These are phyloP conservation scores for Gobius niger DNA, from an alignment of 2,113 vertebrate genomes.

Conservation along the genomic window DNA sequence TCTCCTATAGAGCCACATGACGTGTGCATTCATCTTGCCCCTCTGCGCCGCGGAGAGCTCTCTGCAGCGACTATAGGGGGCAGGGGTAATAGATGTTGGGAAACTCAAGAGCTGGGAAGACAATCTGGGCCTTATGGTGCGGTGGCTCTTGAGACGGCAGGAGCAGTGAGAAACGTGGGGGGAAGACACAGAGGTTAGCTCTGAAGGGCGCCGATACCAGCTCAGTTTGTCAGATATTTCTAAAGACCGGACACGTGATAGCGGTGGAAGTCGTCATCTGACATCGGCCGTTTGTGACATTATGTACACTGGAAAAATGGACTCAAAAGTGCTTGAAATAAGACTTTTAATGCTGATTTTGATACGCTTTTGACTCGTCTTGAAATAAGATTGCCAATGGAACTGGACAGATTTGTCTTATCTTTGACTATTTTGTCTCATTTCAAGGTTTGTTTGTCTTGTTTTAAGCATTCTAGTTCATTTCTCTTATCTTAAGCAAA, in stretches of 20 bases:
- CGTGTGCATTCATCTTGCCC: slow-evolving; percentile 51
- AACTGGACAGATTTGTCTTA: no score
- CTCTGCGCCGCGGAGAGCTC: slow-evolving; percentile 49
- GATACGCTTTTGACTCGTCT: no score
- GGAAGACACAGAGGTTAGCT: slow-evolving; percentile 20
- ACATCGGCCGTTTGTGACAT: no score
- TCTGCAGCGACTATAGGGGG: slow-evolving; percentile 26
- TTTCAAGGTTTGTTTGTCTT: no score
- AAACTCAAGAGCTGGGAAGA: slow-evolving; percentile 38
- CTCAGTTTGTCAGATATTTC: slow-evolving; percentile 16
- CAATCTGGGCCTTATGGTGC: slow-evolving; percentile 61
- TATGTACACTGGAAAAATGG: no score
- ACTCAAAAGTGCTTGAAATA: no score
- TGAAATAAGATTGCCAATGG: no score
- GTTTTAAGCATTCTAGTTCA: no score
- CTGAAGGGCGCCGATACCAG: slow-evolving; percentile 52
- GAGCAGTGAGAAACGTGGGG: slow-evolving; percentile 20
- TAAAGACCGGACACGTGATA: neutral
- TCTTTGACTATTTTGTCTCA: no score
- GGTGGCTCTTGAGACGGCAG: slow-evolving; percentile 39
- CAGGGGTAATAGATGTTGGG: slow-evolving; percentile 61
- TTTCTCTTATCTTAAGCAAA: no score
- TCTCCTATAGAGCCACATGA: slow-evolving; percentile 26
- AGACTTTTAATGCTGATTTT: no score
- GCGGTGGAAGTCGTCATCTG: no score